A percentile compares a stretch with the other conserved stretches of the same genome.
These are phyloP conservation scores for Anthophora plumipes DNA, from an alignment of 2,888 invertebrate species.

Conservation along the genomic window DNA sequence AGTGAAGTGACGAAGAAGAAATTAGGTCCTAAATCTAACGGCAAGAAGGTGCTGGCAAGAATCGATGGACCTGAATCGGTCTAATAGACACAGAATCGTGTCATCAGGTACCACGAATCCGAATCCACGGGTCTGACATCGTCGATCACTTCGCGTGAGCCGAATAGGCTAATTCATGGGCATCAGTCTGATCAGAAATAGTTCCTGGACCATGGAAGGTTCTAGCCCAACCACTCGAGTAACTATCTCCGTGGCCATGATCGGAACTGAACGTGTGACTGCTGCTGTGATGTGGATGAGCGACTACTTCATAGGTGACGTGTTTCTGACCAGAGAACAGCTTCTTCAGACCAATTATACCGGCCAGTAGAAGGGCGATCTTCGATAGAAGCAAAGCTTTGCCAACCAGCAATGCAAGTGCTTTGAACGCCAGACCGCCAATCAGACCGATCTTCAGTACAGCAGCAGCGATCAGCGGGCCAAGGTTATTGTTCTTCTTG, in stretches of 20 bases:
- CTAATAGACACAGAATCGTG: background rate
- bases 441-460: slow-evolving; percentile 93
- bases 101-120: slow-evolving; percentile 23
- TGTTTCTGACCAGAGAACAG: slow-evolving; percentile 91
- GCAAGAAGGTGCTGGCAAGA: slow-evolving; percentile 60
- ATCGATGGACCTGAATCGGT: slow-evolving; percentile 18
- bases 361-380: slow-evolving; percentile 92
- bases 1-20: background rate
- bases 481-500: slow-evolving; percentile 91
- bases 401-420: slow-evolving; percentile 92
- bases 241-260: slow-evolving; percentile 85
- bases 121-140: background rate
- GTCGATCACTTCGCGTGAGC: slow-evolving; percentile 84
- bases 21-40: slow-evolving; percentile 62
- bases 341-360: slow-evolving; percentile 93
- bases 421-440: slow-evolving; percentile 92
- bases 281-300: slow-evolving; percentile 88
- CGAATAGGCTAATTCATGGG: slow-evolving; percentile 88
- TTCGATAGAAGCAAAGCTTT: slow-evolving; percentile 94
- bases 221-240: slow-evolving; percentile 88
- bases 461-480: slow-evolving; percentile 90
- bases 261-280: slow-evolving; percentile 84
- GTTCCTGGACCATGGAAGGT: slow-evolving; percentile 85
- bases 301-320: slow-evolving; percentile 91
- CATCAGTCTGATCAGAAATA: slow-evolving; percentile 81